Percentiles rank a stretch among this genome's conserved stretches.
These are phyloP conservation scores for Gobio gobio DNA, from an alignment of 2,113 vertebrate genomes.

Conservation along the genomic window DNA sequence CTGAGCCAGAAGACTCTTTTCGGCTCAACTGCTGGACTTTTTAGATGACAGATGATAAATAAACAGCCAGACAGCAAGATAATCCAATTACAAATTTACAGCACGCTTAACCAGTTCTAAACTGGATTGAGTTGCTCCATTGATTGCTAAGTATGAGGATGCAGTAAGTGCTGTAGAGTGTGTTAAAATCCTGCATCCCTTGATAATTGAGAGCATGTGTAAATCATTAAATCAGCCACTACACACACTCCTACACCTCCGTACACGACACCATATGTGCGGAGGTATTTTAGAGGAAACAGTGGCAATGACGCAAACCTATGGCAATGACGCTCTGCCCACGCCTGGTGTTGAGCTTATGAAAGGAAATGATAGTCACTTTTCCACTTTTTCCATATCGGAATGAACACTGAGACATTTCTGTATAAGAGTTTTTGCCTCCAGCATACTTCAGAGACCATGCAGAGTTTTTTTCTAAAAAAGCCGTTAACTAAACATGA, in stretches of 20 bases:
- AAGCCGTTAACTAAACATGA: not conserved
- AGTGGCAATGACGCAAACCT: conserved; percentile 52
- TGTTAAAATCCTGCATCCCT: conserved; percentile 53
- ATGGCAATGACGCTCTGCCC: not conserved
- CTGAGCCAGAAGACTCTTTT: conserved; percentile 51
- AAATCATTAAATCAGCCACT: conserved; percentile 57
- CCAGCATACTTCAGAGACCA: conserved; percentile 29
- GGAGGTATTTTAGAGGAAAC: conserved; percentile 28
- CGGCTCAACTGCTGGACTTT: conserved; percentile 42
- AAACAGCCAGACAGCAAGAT: conserved; percentile 54
- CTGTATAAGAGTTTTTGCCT: conserved; percentile 38
- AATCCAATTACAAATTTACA: conserved; percentile 61
- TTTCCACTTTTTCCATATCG: conserved; percentile 57
- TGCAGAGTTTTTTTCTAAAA: not conserved
- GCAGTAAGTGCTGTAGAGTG: conserved; percentile 41
- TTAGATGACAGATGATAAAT: conserved; percentile 65
- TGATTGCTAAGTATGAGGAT: conserved; percentile 49
- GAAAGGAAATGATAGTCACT: conserved; percentile 35
- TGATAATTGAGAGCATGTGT: conserved; percentile 61
- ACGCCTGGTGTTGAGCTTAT: conserved; percentile 5
- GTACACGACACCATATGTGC: conserved; percentile 27
- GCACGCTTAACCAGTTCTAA: not conserved
- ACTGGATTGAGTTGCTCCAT: conserved; percentile 27
- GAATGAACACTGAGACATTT: conserved; percentile 26
- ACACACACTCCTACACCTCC: not conserved